These are phyloP conservation scores for Diglossa cyanea DNA, from an alignment of 2,797 vertebrate genomes.

Conservation along the genomic window DNA sequence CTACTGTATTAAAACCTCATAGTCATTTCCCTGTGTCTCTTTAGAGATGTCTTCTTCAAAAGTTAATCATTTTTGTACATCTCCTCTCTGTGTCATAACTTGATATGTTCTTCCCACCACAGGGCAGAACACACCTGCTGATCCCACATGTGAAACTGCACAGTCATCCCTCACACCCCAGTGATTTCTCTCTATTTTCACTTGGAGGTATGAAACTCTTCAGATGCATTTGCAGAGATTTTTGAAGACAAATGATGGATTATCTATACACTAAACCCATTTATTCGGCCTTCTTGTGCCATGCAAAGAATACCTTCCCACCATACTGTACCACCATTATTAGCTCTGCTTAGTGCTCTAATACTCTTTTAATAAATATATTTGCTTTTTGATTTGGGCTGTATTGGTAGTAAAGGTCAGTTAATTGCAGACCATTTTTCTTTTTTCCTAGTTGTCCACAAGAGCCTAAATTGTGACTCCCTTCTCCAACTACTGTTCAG, in stretches of 20 bases:
- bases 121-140: background rate
- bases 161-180: background rate
- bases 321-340: accelerated
- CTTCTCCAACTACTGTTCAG: background rate
- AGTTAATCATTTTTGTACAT: background rate
- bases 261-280: background rate
- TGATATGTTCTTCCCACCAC: background rate
- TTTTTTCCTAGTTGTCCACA: background rate
- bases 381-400: background rate
- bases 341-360: background rate
- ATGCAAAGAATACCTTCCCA: background rate
- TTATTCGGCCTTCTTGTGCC: background rate
- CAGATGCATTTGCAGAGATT: background rate
- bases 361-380: background rate
- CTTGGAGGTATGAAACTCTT: background rate
- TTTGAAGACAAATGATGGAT: background rate
- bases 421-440: background rate
- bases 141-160: background rate
- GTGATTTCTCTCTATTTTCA: background rate
- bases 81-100: background rate
- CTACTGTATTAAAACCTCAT: background rate
- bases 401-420: background rate
- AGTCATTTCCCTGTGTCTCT: background rate
- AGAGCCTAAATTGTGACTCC: background rate
- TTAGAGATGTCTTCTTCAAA: background rate